Base-by-base conservation (phyloP, 2,888 invertebrate genomes). In the Drosophila mimetica region DNA sequence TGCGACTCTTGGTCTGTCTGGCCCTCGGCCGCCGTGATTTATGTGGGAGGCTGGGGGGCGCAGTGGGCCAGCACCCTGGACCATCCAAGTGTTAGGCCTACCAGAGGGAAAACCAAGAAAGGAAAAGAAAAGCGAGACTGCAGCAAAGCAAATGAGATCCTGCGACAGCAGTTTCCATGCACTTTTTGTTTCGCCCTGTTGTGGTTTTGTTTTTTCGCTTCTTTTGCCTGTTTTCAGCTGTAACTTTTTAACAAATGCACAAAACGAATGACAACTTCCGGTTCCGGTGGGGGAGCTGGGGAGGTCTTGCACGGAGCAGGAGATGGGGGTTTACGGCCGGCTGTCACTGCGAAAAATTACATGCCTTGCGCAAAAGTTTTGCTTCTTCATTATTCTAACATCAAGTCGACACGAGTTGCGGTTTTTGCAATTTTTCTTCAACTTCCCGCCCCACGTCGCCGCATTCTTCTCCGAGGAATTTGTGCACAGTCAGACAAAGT, bases 321-420 rank as follows among this genome's bases (percentile, higher is more conserved):
- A n/a, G n/a, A 44, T 8, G 28, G 5, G 25, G 34, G 32, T 44
- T 48, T 63, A 75, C 78, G 74, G 83, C 89, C 88, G 87, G 88
- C 90, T 89, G 89, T 90, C 90, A 90, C 90, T 81, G 83, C 86
- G 86, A 89, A 85, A 90, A 90, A 89, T 86, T 89, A 89, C 90
- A 89, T 83, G 90, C 89, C 89, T 89, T 88, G 78, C 80, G 79
- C 78, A 89, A 90, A 89, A 89, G 88, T 89, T 90, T 90, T 86
- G 88, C 82, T 86, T 86, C 90, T 89, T 89, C 86, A 90, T 90
- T 89, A 90, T 90, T 89, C 86, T 79, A 85, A 88, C 89, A 88
- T 86, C 89, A 88, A 86, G 79, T 82, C 83, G 85, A 83, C 83
- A 83, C 86, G 88, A 88, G 87, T 86, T 85, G 84, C 86, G 84